Percentiles rank a stretch among this genome's conserved stretches.
These are phyloP conservation scores for Columbina picui DNA, from an alignment of 2,113 vertebrate genomes.

Conservation along the genomic window DNA sequence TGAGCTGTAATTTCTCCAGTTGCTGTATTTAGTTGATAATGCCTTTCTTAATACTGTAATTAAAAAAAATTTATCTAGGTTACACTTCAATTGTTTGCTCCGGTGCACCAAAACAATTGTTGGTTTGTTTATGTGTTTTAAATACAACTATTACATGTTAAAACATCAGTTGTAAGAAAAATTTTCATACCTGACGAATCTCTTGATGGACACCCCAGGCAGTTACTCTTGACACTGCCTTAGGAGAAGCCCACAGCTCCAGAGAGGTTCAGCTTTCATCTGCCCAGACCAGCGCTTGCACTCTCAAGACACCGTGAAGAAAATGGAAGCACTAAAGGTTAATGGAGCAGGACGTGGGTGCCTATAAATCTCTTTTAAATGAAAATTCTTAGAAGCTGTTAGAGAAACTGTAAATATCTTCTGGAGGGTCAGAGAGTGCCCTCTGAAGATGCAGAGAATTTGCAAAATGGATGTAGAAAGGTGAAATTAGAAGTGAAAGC, in stretches of 20 bases:
- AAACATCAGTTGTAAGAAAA: neutral
- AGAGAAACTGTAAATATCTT: neutral
- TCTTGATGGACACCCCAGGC: neutral
- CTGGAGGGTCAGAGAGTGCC: neutral
- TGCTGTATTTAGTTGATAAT: conserved; percentile 54
- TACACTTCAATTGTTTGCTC: neutral
- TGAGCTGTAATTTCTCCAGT: conserved; percentile 34
- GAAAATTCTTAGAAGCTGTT: neutral
- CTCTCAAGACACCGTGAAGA: neutral
- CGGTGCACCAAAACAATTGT: neutral
- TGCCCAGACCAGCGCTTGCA: neutral
- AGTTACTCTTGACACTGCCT: neutral
- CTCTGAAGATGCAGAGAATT: neutral
- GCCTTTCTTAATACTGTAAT: conserved; percentile 44
- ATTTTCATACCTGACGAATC: neutral
- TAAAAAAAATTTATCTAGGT: neutral
- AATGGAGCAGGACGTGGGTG: neutral
- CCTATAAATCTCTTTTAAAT: neutral
- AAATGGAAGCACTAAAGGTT: neutral
- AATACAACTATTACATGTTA: neutral
- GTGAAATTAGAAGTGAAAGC: neutral
- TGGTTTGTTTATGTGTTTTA: conserved; percentile 2
- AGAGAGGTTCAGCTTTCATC: neutral
- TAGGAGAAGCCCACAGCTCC: neutral
- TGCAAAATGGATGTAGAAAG: neutral